Base-by-base conservation (phyloP, 2,888 invertebrate species). In the Platycheirus rosarum region DNA sequence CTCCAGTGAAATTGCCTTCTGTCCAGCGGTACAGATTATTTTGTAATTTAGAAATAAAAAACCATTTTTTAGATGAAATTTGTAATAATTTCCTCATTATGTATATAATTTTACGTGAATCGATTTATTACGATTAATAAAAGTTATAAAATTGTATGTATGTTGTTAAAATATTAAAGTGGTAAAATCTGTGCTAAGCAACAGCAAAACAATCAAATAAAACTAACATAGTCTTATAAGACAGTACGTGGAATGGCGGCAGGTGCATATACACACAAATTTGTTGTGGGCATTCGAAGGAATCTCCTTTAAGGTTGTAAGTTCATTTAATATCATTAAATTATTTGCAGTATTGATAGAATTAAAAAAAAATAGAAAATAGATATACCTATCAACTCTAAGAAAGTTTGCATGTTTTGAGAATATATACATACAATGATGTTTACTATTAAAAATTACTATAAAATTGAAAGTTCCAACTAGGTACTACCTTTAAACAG, bases 1-100 rank as follows among this genome's bases (percentile, higher is more conserved):
- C 62, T 57, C 69, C 42, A 75, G 79, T 79, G 79, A 75, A 79
- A 69, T 79, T 63, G 73, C 26, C 65, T 23, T 8, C 48, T n/a
- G 51, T 51, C 9, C 32, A 14, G 8, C 2, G 14, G 11, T 48
- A n/a, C 65, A 20, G 23, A 37, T 40, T 55, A 2, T 55, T 37
- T 37, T 35, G 3, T 26, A 18, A 35, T 16, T 73, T 49, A 9
- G 8, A 18, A 44, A 62, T 62, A 66, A 32, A 29, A 29, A 18
- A 69, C 60, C 37, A 3, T 1, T 62, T 60, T n/a, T 76, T 63
- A 68, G 62, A 63, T 76, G 69, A 60, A 68, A 74, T 44, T 63
- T n/a, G n/a, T n/a, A n/a, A n/a, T n/a, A n/a, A n/a, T n/a, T n/a
- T n/a, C n/a, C n/a, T n/a, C n/a, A 29, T 51, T 42, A 51, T 14